Evolutionary conservation across 2,113 vertebrate genomes (phyloP), one percentile per base, ranked within the genome.

Genomic region (Argyrosomus japonicus): DNA sequence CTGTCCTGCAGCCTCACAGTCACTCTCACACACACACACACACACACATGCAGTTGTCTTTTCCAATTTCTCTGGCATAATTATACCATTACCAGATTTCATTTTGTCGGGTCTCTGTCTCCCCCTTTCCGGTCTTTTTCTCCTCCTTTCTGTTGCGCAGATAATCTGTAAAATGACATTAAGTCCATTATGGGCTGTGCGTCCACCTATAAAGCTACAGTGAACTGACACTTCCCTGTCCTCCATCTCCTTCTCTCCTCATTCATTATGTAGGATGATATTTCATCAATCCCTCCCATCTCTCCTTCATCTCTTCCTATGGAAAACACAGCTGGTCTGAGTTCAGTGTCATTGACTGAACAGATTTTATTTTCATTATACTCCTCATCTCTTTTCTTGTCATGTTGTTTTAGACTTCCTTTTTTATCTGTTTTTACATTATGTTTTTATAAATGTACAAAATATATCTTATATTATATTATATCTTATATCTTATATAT

Each of bases 61-160:
- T 57, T 64, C 68, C 68, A 29, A 50, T 67, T 89, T 76, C 14
- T 73, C 64, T 54, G 19, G 21, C 23, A 63, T 84, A 75, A 89
- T 89, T 83, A 85, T 32, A 43, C 32, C 60, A 68, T 77, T 76
- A 84, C 60, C 57, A 82, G 76, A 89, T 81, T 65, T 61, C 11
- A 88, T 85, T 85, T 76, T 56, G 21, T 48, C 45, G 17, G 56
- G 25, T 82, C 47, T 25, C 13, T 47, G 36, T 40, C 21, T 57
- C 62, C 7, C 68, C 32, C 76, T 19, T 18, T 23, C 32, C 21
- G 1, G 17, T 40, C 13, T 43, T 69, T 58, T 32, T 14, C 56
- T 48, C 43, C 8, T 58, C 40, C 51, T 53, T 43, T 19, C 18
- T 45, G 23, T 18, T 19, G 27, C 36, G 14, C 60, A 43, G 48